These are phyloP conservation scores for Nibea albiflora DNA, from an alignment of 2,113 vertebrate genomes.

Conservation along the genomic window DNA sequence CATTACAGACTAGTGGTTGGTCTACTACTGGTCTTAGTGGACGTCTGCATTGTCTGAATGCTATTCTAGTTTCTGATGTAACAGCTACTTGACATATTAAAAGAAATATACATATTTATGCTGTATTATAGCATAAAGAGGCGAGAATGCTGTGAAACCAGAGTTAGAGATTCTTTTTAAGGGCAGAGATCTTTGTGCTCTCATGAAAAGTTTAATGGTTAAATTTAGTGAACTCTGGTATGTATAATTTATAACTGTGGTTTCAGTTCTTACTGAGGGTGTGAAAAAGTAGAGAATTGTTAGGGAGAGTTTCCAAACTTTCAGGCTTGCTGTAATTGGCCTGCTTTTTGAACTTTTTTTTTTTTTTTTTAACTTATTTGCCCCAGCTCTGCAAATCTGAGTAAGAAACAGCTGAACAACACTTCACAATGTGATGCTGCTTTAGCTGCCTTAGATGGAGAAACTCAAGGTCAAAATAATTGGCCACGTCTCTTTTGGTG, in stretches of 20 bases:
- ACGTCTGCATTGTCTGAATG: too few species aligned
- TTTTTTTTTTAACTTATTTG: conserved; percentile 15
- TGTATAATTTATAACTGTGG: conserved; percentile 65
- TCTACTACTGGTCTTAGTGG: too few species aligned
- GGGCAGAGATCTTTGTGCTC: conserved; percentile 30
- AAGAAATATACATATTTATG: not conserved
- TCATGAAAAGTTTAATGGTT: conserved; percentile 39
- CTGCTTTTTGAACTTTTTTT: conserved; percentile 57
- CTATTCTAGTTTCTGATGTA: not conserved
- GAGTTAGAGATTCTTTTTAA: conserved; percentile 19
- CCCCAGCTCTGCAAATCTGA: conserved; percentile 31
- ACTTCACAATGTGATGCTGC: conserved; percentile 26
- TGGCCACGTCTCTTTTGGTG: conserved; percentile 50
- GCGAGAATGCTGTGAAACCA: conserved; percentile 10
- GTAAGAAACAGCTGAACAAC: conserved; percentile 32
- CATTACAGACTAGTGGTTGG: too few species aligned
- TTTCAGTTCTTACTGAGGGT: conserved; percentile 53
- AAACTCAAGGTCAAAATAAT: conserved; percentile 71
- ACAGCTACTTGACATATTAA: not conserved
- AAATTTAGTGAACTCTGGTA: conserved; percentile 27
- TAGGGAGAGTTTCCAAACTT: conserved; percentile 44
- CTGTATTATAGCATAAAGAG: not conserved
- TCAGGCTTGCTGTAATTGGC: conserved; percentile 60
- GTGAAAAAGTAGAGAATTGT: conserved; percentile 55
- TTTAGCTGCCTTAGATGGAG: conserved; percentile 21